These are phyloP conservation scores for Brachyptera putata DNA, from an alignment of 2,888 invertebrate species.

Conservation along the genomic window DNA sequence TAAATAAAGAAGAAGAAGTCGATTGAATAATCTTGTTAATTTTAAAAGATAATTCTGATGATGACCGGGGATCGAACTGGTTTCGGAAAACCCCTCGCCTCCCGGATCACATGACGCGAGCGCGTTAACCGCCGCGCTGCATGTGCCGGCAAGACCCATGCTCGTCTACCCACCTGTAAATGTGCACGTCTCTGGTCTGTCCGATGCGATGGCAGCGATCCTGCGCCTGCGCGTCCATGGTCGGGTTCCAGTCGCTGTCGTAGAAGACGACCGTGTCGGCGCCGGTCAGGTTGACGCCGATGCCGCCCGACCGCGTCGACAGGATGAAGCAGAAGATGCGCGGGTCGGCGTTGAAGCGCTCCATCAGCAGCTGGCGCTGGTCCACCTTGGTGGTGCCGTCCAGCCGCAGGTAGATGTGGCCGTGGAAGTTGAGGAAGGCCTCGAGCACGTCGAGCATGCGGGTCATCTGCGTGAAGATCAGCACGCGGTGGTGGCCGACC, in stretches of 20 bases:
- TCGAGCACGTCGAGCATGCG: conserved; percentile 98
- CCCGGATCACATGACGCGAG: no score
- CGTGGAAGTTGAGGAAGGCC: conserved; percentile 93
- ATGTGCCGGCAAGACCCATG: no score
- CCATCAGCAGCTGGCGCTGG: conserved; percentile 91
- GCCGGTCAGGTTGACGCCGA: conserved; percentile 97
- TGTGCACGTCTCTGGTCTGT: conserved; percentile 98
- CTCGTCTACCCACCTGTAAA: conserved; percentile 79
- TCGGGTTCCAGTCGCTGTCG: conserved; percentile 99
- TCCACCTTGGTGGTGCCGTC: conserved; percentile 97
- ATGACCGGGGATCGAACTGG: no score
- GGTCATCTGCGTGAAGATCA: conserved; percentile 99
- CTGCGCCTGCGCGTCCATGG: conserved; percentile 98
- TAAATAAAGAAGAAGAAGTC: no score
- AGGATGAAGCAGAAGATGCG: conserved; percentile 96
- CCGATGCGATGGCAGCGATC: conserved; percentile 98
- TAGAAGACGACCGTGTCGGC: conserved; percentile 99
- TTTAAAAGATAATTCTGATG: no score
- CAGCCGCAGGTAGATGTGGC: conserved; percentile 90
- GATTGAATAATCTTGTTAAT: no score
- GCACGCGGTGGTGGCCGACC: conserved; percentile 78
- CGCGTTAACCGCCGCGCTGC: no score
- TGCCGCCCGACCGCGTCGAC: conserved; percentile 95
- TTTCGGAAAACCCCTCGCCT: no score
- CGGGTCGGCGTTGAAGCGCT: conserved; percentile 92